phyloP scores from a whole-genome alignment of 2,113 vertebrate genomes.

The Prionailurus viverrinus region DNA sequence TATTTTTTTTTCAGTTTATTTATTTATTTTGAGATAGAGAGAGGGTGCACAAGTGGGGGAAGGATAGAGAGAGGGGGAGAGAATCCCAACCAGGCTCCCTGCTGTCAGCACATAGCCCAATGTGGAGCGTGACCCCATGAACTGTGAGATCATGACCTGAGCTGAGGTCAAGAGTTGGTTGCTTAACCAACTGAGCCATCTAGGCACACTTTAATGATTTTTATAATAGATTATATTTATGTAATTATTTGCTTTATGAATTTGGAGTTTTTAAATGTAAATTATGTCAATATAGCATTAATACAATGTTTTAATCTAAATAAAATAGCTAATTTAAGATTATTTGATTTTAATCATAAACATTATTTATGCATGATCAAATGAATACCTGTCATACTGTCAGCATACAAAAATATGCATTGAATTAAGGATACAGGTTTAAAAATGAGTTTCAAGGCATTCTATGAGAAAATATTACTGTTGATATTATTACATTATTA shows the following conservation, averaged over 20 bases:
- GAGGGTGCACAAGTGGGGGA: not conserved
- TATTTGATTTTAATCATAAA: not conserved
- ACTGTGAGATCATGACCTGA: not conserved
- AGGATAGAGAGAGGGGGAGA: not conserved
- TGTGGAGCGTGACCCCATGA: not conserved
- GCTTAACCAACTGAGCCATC: not conserved
- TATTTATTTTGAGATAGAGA: not conserved
- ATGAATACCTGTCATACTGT: not conserved
- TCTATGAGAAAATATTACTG: not conserved
- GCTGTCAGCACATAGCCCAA: not conserved
- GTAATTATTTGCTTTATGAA: not conserved
- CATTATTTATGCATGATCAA: not conserved
- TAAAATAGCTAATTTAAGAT: not conserved
- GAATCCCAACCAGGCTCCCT: not conserved
- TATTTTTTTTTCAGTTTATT: not conserved
- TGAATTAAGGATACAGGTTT: not conserved
- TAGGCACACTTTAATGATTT: not conserved
- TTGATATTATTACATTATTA: not conserved
- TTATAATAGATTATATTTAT: not conserved
- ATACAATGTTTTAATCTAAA: not conserved
- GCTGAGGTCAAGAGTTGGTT: not conserved
- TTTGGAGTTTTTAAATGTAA: not conserved
- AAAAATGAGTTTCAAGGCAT: not conserved
- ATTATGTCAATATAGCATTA: not conserved
- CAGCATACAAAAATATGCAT: not conserved